phyloP scores from a whole-genome alignment of 2,888 invertebrate genomes.

The Agonopterix subpropinquella region DNA sequence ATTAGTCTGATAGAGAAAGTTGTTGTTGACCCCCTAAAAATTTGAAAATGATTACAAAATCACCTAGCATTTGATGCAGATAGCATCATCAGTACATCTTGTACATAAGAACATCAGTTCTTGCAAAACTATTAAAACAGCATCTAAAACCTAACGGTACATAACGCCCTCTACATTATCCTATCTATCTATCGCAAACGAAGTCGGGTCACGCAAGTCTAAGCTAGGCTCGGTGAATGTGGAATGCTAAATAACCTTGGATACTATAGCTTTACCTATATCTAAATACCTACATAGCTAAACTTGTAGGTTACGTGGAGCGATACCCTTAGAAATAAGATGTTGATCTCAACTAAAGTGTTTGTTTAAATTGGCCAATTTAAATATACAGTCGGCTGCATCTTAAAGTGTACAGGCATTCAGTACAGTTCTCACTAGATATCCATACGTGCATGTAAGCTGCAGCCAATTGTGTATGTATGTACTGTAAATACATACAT shows the following conservation, averaged over 20 bases:
- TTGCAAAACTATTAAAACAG: no score
- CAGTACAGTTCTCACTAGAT: no score
- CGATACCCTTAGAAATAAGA: background rate
- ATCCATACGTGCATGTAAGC: no score
- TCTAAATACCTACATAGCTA: background rate
- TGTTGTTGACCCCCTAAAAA: no score
- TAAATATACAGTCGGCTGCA: constrained; percentile 4
- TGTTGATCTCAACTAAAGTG: background rate
- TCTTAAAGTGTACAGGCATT: no score
- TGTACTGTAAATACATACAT: no score
- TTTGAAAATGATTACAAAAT: no score
- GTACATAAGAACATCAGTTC: no score
- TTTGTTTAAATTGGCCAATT: constrained; percentile 25
- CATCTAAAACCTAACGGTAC: background rate
- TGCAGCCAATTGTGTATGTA: no score
- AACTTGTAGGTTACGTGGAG: background rate
- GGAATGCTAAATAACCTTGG: constrained; percentile 52
- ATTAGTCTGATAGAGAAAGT: no score
- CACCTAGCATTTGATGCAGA: no score
- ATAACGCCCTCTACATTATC: background rate
- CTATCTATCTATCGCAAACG: constrained; percentile 10
- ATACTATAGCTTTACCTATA: background rate
- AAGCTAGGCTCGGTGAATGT: constrained; percentile 34
- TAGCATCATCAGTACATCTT: no score
- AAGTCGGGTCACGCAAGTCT: constrained; percentile 37